phyloP scores from a whole-genome alignment of 2,113 vertebrate genomes.

The Recurvirostra avosetta region DNA sequence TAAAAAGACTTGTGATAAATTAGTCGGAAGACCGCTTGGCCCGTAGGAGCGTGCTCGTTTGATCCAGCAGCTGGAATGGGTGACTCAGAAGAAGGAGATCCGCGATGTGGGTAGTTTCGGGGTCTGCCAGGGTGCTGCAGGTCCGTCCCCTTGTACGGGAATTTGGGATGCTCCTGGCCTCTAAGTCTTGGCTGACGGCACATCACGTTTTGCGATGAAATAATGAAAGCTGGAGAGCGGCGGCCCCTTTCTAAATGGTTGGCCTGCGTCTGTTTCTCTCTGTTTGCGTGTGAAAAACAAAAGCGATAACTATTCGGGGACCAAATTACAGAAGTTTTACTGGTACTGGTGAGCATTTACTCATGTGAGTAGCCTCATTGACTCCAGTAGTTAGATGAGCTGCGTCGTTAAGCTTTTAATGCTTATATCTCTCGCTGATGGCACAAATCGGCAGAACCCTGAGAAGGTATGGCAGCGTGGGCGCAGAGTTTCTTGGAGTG shows the following conservation, averaged over 20 bases:
- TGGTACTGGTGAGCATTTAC: background rate
- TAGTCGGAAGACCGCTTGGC: background rate
- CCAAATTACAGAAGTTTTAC: background rate
- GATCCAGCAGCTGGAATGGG: background rate
- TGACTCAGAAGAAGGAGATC: background rate
- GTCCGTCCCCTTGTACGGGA: background rate
- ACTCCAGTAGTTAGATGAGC: background rate
- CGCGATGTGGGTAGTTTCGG: accelerated
- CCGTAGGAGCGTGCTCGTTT: accelerated
- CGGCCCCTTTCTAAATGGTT: background rate
- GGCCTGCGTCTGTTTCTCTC: background rate
- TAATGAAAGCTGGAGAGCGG: background rate
- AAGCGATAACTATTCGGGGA: background rate
- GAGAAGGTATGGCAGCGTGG: accelerated
- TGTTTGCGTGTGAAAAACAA: background rate
- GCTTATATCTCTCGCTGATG: background rate
- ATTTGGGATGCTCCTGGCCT: background rate
- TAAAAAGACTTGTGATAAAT: background rate
- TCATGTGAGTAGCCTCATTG: background rate
- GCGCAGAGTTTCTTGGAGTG: background rate
- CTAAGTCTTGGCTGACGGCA: background rate
- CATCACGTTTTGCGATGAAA: background rate
- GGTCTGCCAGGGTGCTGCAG: background rate
- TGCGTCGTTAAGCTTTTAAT: background rate
- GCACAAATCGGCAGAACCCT: background rate